Base-by-base conservation (phyloP, 1,140 invertebrate genomes). In the Drosophila lacteicornis region DNA sequence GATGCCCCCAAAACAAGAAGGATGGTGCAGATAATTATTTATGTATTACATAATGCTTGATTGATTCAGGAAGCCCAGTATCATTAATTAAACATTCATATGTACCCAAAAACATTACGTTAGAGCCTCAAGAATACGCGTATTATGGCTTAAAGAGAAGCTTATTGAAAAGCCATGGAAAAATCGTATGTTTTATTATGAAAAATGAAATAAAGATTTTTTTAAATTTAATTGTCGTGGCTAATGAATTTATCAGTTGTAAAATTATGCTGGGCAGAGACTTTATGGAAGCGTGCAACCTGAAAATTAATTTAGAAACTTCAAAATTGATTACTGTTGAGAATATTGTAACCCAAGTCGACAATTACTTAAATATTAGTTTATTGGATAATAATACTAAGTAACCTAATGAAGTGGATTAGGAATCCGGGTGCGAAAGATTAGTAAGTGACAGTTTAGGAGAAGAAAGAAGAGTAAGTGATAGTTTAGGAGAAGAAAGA, bases 51-150 rank as follows among this genome's bases (percentile, higher is more conserved):
- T 6, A 38, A 22, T 56, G 33, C 53, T 30, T 42, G 6, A 43
- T 43, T 17, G 22, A 27, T 27, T 57, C 55, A n/a, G 55, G 22
- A 27, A 43, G 38, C 15, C 11, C 55, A 43, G 22, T 57, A 42
- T 42, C 22, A 7, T 2, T 43, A 0, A 42, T 42, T 9, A 27
- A 27, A 42, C 5, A 4, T 12, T 15, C 15, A 2, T 25, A 9
- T 56, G n/a, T 40, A 15, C 17, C 3, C 13, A 27, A 38, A 22
- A 33, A 22, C 19, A 9, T 38, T 36, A 38, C 4, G 8, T 15
- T 49, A 27, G 47, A 49, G 2, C 13, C 47, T 27, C 22, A 49
- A 27, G 47, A 49, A 49, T 6, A 27, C 2, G 13, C 5, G 7
- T 49, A 27, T 27, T 49, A 49, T 27, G 22, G 17, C 8, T 22